These are phyloP conservation scores for Echinometra lucunter DNA, from an alignment of 53 echinoderm and acorn worm species.

Conservation along the genomic window DNA sequence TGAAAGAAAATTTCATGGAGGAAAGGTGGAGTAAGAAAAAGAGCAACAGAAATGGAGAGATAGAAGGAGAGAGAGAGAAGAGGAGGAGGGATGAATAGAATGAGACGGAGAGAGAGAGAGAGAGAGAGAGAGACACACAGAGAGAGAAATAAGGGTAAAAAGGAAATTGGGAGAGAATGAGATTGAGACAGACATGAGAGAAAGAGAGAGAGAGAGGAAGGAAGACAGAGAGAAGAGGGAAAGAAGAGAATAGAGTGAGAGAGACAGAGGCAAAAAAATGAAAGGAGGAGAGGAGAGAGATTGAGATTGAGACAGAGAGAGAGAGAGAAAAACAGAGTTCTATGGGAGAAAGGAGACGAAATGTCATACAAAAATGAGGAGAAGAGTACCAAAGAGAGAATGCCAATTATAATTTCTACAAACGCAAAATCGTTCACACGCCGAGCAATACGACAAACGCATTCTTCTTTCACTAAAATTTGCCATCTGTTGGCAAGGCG, in stretches of 20 bases:
- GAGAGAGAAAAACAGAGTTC: not conserved
- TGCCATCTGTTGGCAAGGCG: constrained; percentile 59
- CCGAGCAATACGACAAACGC: not conserved
- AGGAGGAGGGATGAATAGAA: not conserved
- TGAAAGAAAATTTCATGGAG: no score
- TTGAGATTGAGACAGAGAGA: no score
- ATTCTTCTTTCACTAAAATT: not conserved
- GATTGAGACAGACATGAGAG: no score
- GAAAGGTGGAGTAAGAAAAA: no score
- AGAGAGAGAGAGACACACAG: not conserved
- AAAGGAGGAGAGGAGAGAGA: no score
- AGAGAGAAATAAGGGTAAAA: not conserved
- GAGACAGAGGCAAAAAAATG: not conserved
- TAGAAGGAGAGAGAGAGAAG: not conserved
- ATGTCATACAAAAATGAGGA: no score
- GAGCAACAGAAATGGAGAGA: not conserved
- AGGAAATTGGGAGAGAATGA: no score
- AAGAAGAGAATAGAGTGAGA: not conserved
- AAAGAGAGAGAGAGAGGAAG: no score
- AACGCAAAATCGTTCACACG: not conserved
- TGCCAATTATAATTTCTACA: not conserved
- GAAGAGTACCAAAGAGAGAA: not conserved
- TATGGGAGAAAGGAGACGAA: not conserved
- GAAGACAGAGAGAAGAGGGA: not conserved
- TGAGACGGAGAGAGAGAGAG: not conserved